Evolutionary conservation across 2,113 vertebrate genomes (phyloP).

Genomic region (Clarias macrocephalus): DNA sequence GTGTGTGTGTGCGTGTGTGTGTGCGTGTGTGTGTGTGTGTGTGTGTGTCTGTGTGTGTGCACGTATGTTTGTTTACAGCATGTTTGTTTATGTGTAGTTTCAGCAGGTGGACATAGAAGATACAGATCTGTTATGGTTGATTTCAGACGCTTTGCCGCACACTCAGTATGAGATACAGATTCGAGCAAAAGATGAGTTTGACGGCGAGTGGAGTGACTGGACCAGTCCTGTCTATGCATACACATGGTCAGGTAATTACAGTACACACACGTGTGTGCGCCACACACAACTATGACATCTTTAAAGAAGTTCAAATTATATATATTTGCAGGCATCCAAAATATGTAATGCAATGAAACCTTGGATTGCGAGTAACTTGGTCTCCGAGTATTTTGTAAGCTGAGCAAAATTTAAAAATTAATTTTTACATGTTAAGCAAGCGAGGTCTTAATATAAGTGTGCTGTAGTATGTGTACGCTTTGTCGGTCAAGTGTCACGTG

Average conservation of each 20-base stretch:
- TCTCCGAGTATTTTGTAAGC: no score
- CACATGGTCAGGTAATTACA: constrained; percentile 66
- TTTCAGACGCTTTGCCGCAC: constrained; percentile 64
- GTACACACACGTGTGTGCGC: no score
- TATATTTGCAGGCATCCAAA: no score
- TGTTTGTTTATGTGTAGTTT: constrained; percentile 40
- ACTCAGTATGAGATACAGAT: constrained; percentile 62
- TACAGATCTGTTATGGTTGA: not conserved
- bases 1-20: no score
- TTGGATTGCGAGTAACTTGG: no score
- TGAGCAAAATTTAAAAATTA: no score
- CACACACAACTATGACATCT: no score
- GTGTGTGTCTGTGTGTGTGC: constrained; percentile 17
- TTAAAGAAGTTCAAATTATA: not conserved
- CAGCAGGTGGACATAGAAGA: not conserved
- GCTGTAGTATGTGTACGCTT: no score
- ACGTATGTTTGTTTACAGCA: constrained; percentile 5
- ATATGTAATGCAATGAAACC: no score
- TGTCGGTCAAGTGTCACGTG: no score
- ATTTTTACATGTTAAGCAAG: no score
- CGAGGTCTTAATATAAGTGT: no score
- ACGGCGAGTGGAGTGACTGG: constrained; percentile 73
- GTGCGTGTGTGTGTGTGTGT: not conserved
- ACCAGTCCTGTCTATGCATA: constrained; percentile 46
- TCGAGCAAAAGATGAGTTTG: constrained; percentile 62